A percentile compares a stretch with the other conserved stretches of the same genome.
Conservation (phyloP, 2,888 invertebrate species). For the Tenthredo notha region DNA sequence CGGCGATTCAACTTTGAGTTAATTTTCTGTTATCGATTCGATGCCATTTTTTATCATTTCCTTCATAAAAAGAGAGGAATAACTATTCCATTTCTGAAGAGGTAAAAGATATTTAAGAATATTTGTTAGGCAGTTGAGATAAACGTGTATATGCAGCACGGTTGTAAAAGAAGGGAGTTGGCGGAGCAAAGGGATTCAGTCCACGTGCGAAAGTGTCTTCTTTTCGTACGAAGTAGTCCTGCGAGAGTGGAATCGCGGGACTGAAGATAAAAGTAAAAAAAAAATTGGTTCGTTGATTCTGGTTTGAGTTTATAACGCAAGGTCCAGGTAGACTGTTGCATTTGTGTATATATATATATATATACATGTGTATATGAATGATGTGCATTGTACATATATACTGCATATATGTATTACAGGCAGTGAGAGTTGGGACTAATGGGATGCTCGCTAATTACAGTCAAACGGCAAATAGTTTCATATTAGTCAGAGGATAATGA, state of each 20-base stretch:
- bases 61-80: neutral
- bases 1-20: no score
- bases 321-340: neutral
- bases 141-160: conserved; percentile 1
- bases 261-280: neutral
- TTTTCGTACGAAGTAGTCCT: conserved; percentile 7
- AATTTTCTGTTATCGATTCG: neutral
- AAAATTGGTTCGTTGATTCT: conserved; percentile 16
- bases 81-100: neutral
- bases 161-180: neutral
- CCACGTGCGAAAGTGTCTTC: conserved; percentile 44
- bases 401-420: neutral
- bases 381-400: neutral
- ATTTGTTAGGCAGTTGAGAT: neutral
- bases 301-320: conserved; percentile 10
- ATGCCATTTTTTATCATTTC: neutral
- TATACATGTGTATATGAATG: neutral
- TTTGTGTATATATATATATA: neutral
- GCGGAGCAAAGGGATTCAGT: conserved; percentile 30
- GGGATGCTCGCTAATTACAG: conserved; percentile 49
- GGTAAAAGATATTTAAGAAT: neutral
- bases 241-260: conserved; percentile 14
- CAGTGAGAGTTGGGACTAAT: conserved; percentile 33
- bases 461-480: conserved; percentile 52
- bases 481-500: conserved; percentile 52